Percentiles rank a stretch among this genome's conserved stretches.
phyloP scores from a whole-genome alignment of 2,888 invertebrate genomes.

The Agrochola macilenta region DNA sequence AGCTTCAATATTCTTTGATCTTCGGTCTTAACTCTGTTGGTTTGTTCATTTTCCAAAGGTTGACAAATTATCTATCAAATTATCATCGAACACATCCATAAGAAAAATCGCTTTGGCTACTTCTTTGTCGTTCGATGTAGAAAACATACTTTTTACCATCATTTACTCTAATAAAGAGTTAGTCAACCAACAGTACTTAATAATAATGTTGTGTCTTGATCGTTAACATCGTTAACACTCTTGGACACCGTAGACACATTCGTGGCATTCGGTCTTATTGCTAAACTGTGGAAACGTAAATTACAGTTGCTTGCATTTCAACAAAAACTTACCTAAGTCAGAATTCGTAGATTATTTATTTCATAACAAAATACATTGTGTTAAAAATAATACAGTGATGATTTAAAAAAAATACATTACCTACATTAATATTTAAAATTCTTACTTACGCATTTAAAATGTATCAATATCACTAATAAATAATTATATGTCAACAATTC shows the following conservation, averaged over 20 bases:
- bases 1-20: neutral
- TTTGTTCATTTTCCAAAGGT: too few relatives aligned
- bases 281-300: constrained; percentile 36
- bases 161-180: constrained; percentile 21
- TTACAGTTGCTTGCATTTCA: constrained; percentile 28
- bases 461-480: neutral
- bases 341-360: neutral
- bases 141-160: constrained; percentile 1
- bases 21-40: neutral
- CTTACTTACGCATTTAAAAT: neutral
- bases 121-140: neutral
- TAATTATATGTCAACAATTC: neutral
- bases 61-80: neutral
- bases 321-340: constrained; percentile 31
- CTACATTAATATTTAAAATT: too few relatives aligned
- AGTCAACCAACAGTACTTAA: constrained; percentile 1
- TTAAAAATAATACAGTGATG: too few relatives aligned
- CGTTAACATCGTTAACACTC: constrained; percentile 18
- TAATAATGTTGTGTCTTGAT: constrained; percentile 12
- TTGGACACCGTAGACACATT: constrained; percentile 4
- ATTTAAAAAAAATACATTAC: too few relatives aligned
- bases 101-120: neutral
- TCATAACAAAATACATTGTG: neutral
- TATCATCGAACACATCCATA: neutral
- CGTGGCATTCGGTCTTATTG: constrained; percentile 18